phyloP scores from a whole-genome alignment of 2,888 invertebrate genomes.

The Alsophila aescularia region DNA sequence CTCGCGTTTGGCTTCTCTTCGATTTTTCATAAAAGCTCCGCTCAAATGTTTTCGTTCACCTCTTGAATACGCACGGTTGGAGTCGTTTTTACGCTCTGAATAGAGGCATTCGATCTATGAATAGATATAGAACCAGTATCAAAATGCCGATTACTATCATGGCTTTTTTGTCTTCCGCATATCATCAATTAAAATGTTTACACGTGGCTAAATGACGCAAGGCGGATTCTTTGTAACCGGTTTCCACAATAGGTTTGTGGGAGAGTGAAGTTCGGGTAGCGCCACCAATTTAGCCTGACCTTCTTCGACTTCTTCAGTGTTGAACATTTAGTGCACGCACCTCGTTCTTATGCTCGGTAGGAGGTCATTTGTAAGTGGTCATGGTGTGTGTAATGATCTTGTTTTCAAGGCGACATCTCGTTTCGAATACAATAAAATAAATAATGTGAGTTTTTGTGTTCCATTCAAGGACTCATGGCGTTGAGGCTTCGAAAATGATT shows the following conservation, averaged over 20 bases:
- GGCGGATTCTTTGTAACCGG: conserved; percentile 74
- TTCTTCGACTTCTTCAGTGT: conserved; percentile 45
- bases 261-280: conserved; percentile 70
- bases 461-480: conserved; percentile 68
- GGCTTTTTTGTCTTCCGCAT: conserved; percentile 75
- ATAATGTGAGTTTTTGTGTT: conserved; percentile 72
- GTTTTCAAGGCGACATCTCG: conserved; percentile 76
- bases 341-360: conserved; percentile 39
- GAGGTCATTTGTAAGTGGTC: conserved; percentile 58
- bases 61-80: conserved; percentile 12
- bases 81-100: conserved; percentile 37
- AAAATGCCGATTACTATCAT: conserved; percentile 62
- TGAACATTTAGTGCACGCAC: conserved; percentile 32
- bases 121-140: conserved; percentile 57
- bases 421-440: conserved; percentile 72
- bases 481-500: conserved; percentile 47
- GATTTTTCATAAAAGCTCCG: conserved; percentile 30
- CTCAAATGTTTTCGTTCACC: conserved; percentile 25
- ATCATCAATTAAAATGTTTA: conserved; percentile 82
- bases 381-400: conserved; percentile 61
- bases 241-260: conserved; percentile 71
- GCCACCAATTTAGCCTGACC: conserved; percentile 68
- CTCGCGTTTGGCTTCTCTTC: conserved; percentile 28
- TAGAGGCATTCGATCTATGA: conserved; percentile 45
- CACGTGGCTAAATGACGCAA: conserved; percentile 78